Base-by-base conservation (phyloP, 2,888 invertebrate species). In the Plagodis pulveraria region DNA sequence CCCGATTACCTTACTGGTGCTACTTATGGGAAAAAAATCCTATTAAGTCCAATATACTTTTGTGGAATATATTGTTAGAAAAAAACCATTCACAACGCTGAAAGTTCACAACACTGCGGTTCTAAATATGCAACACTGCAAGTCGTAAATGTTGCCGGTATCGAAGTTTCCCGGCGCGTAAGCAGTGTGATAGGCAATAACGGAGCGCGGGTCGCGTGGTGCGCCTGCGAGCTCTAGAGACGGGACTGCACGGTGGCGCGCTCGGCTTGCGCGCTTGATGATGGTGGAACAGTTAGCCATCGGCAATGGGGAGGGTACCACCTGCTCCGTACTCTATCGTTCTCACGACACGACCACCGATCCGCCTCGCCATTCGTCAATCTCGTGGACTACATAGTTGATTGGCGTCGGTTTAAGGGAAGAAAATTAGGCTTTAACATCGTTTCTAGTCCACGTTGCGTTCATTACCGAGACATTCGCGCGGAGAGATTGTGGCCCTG, bases 361-460 rank as follows among this genome's bases (percentile, higher is more conserved):
- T 82, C 79, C 81, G 81, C 57, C 62, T 62, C 77, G 80, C 84
- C 80, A 83, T 84, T 84, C 84, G 84, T 80, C 85, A 82, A 88
- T 90, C 87, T 88, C 80, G 78, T 86, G 89, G 86, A 89, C 92
- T 86, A 91, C 87, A 89, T 90, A 84, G 83, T 79, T 86, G 91
- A 91, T 92, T 91, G 86, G 88, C 80, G 77, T 84, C 87, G 86
- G 87, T 87, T 91, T 87, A 84, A 78, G 82, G 77, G 74, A 75
- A 77, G 81, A 89, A 90, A 89, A 90, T 87, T 86, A 78, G 86
- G 82, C 77, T 85, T 74, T 72, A 61, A 47, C 57, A 55, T 63
- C 58, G 60, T 69, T 67, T 60, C 73, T 74, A 76, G 78, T 78
- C 79, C 73, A 73, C 72, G 76, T 78, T 77, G 80, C 79, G 78